Evolutionary conservation across 1,140 invertebrate genomes (phyloP).

Genomic region (Rhagoletis pomonella): DNA sequence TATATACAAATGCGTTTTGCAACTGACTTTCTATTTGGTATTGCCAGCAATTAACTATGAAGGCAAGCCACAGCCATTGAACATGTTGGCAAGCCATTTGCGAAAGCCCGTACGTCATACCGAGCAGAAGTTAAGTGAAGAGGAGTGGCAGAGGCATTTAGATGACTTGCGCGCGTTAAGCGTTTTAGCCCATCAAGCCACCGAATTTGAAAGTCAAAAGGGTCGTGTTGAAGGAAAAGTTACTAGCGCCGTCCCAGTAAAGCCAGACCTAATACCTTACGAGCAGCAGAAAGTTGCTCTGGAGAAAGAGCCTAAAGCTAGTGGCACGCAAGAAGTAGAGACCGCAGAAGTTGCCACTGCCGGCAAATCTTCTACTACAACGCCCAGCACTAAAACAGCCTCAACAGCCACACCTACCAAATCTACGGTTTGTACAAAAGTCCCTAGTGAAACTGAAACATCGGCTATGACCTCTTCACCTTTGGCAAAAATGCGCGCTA

Average conservation of each 20-base stretch:
- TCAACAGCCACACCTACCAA: background rate
- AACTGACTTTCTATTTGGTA: background rate
- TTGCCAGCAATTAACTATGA: slow-evolving; percentile 76
- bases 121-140: slow-evolving; percentile 58
- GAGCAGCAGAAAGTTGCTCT: slow-evolving; percentile 48
- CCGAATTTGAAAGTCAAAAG: slow-evolving; percentile 68
- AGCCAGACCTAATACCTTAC: slow-evolving; percentile 63
- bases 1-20: too few species aligned
- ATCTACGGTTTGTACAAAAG: background rate
- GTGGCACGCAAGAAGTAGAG: background rate
- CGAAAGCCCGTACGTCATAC: slow-evolving; percentile 65
- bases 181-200: slow-evolving; percentile 70
- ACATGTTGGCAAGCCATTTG: slow-evolving; percentile 68
- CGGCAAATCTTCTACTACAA: background rate
- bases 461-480: background rate
- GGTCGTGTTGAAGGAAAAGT: slow-evolving; percentile 66
- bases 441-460: background rate
- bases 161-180: slow-evolving; percentile 66
- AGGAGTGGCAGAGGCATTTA: slow-evolving; percentile 70
- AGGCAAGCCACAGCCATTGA: slow-evolving; percentile 76
- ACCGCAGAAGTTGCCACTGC: background rate
- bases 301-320: background rate
- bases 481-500: slow-evolving; percentile 54
- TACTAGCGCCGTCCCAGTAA: slow-evolving; percentile 52
- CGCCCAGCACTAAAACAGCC: background rate